Conservation (phyloP, 1,140 invertebrate genomes). For the Atta colombica region DNA sequence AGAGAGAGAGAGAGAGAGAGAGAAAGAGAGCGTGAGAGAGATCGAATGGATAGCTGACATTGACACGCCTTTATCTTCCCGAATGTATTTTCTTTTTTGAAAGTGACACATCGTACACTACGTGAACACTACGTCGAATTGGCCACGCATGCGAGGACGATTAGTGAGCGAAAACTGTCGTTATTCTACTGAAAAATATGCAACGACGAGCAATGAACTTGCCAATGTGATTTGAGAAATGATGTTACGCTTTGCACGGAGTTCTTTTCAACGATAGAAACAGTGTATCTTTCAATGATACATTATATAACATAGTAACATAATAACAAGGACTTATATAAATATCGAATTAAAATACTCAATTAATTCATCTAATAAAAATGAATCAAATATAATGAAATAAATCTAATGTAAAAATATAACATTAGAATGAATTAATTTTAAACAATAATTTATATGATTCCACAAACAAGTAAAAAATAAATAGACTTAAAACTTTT, state of each 20-base stretch:
- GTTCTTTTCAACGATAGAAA: constrained; percentile 5
- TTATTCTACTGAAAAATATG: constrained; percentile 67
- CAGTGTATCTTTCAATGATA: not conserved
- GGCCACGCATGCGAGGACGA: constrained; percentile 68
- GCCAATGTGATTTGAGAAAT: constrained; percentile 62
- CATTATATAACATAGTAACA: not conserved
- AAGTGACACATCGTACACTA: constrained; percentile 60
- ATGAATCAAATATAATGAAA: no score
- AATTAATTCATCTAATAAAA: not conserved
- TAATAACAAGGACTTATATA: not conserved
- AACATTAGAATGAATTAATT: constrained; percentile 13
- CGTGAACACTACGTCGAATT: constrained; percentile 73
- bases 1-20: constrained; percentile 13
- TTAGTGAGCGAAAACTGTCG: constrained; percentile 72
- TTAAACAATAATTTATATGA: not conserved
- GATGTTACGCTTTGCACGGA: constrained; percentile 28
- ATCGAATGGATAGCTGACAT: constrained; percentile 64
- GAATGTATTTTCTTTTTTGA: constrained; percentile 45
- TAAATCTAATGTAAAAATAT: not conserved
- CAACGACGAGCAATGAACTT: constrained; percentile 63
- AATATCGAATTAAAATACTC: constrained; percentile 3
- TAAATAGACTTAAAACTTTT: not conserved
- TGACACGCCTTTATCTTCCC: constrained; percentile 70
- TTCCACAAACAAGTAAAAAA: not conserved
- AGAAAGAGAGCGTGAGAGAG: not conserved